These are phyloP conservation scores for Notarius lentiginosus DNA, from an alignment of 2,113 vertebrate species.

Conservation along the genomic window DNA sequence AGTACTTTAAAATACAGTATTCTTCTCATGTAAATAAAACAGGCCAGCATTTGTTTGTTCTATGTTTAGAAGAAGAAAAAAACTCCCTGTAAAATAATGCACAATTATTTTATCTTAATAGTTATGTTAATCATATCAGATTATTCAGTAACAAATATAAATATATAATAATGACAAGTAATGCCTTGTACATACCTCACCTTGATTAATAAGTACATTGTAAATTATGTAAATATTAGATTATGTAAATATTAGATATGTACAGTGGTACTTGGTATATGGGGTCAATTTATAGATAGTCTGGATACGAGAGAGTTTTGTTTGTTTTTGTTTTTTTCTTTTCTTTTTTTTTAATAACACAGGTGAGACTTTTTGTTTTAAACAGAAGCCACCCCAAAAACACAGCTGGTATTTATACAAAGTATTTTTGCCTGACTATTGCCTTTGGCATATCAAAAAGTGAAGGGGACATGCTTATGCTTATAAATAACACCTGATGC, in stretches of 20 bases:
- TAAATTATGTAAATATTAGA: neutral
- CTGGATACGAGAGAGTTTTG: neutral
- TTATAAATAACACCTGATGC: neutral
- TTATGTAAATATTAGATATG: neutral
- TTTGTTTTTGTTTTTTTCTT: no score
- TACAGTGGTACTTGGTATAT: neutral
- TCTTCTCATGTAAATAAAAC: neutral
- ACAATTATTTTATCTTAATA: neutral
- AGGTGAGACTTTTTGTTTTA: neutral
- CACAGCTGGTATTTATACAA: neutral
- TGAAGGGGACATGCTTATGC: neutral
- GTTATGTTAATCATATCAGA: neutral
- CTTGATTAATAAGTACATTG: neutral
- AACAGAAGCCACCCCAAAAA: neutral
- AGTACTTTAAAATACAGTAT: neutral
- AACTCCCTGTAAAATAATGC: neutral
- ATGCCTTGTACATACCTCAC: neutral
- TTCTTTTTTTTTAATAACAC: no score
- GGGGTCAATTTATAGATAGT: neutral
- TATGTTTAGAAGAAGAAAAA: neutral
- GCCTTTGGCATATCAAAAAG: neutral
- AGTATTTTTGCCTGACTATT: neutral
- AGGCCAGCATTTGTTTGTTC: neutral
- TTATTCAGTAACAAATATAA: neutral
- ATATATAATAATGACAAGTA: neutral